Evolutionary conservation across 2,888 invertebrate genomes (phyloP), one percentile per base, ranked within the genome.

Genomic region (Phaedon cochleariae): DNA sequence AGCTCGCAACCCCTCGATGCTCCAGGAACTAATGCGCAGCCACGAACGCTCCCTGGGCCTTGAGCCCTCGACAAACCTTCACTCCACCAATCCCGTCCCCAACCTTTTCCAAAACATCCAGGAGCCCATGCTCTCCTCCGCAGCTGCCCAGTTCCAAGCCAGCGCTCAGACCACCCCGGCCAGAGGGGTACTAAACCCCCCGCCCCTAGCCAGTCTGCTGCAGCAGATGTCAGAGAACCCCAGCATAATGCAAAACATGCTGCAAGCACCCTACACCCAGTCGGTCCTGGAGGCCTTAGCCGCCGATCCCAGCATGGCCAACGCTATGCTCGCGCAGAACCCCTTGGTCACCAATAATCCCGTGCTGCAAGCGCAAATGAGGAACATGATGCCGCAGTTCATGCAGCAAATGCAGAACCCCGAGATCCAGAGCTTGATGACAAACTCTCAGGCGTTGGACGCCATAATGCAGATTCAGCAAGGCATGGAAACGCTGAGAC

Each of bases 11-110:
- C 98, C 98, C 1, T 95, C 97, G 48, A 97, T 97, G 96, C 86
- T 99, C 78, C 97, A 98, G 84, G 98, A 99, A 81, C 85, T 99
- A 75, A 98, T 98, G 98, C 89, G 98, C 64, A 95, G 95, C 10
- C 97, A 99, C 81, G 98, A 99, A 84, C 89, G 98, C 69, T 97
- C 98, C 41, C 89, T 98, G 81, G 96, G 96, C 71, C 97, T 99
- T 85, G 87, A 99, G 71, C 98, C 98, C 86, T 94, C 93, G 73
- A 93, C 95, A 83, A 70, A 74, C 7, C n/a, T 55, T 1, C 91
- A 90, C 83, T 80, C 81, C 70, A 97, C 97, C 81, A 98, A 96
- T 84, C 98, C 98, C 1, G 85, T 99, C 70, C 96, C 97, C 82
- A 90, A 98, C 71, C 79, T 82, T 77, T 82, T 81, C 60, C 73